A percentile compares a stretch with the other conserved stretches of the same genome.
Conservation (phyloP, 64 coral and sea anemone species). For the Montipora cactus region DNA sequence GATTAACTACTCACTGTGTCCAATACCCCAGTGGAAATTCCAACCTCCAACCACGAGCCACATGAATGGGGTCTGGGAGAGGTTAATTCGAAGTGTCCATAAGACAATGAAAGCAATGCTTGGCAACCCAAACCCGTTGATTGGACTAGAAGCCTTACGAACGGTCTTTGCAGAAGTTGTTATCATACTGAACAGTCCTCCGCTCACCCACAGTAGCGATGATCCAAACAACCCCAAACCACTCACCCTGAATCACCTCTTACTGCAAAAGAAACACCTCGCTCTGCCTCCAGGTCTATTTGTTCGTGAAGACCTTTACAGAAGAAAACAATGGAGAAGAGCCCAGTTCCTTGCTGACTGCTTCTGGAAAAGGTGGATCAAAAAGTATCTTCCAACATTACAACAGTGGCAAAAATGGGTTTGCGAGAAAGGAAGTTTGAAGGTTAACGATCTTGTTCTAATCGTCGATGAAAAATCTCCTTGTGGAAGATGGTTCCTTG, state of each 20-base stretch:
- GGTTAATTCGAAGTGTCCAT: constrained; percentile 37
- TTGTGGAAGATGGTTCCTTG: not conserved
- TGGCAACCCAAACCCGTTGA: constrained; percentile 5
- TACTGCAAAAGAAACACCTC: not conserved
- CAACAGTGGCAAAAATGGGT: constrained; percentile 22
- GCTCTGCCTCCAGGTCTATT: constrained; percentile 31
- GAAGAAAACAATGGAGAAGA: constrained; percentile 42
- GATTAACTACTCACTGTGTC: constrained; percentile 10
- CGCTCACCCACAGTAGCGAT: constrained; percentile 41
- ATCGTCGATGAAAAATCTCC: not conserved
- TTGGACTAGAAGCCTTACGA: constrained; percentile 34
- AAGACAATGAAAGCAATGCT: constrained; percentile 17
- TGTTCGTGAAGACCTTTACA: constrained; percentile 1
- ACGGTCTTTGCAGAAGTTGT: constrained; percentile 60
- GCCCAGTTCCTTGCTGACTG: not conserved
- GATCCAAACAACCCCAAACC: constrained; percentile 14
- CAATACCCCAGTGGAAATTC: constrained; percentile 49
- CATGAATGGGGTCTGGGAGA: constrained; percentile 39
- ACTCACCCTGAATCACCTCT: constrained; percentile 24
- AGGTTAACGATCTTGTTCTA: not conserved
- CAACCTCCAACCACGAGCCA: constrained; percentile 40
- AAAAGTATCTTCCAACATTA: not conserved
- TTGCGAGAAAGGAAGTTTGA: constrained; percentile 5
- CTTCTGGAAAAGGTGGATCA: constrained; percentile 10
- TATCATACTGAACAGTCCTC: constrained; percentile 27